A percentile compares a stretch with the other conserved stretches of the same genome.
Conservation (phyloP, 2,113 vertebrate genomes). For the Sinocyclocheilus maitianheensis region DNA sequence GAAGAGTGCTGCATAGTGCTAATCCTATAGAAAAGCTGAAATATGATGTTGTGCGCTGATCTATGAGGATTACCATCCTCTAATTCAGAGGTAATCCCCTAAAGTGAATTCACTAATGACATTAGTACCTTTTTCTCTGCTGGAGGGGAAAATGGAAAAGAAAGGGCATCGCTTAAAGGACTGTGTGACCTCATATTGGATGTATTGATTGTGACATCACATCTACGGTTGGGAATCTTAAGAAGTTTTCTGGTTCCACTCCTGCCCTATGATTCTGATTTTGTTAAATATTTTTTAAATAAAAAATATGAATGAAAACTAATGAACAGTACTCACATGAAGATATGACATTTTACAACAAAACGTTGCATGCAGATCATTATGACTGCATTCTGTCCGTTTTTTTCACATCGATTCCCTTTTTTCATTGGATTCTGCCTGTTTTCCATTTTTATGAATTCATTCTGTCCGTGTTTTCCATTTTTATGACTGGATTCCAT, state of each 20-base stretch:
- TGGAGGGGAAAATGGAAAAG: conserved; percentile 22
- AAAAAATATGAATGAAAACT: background rate
- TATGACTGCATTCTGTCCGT: background rate
- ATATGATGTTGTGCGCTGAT: conserved; percentile 51
- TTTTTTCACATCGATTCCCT: too few species aligned
- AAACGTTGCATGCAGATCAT: background rate
- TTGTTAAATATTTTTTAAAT: background rate
- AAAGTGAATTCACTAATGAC: conserved; percentile 64
- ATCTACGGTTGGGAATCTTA: background rate
- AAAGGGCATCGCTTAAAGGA: conserved; percentile 33
- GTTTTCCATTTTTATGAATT: too few species aligned
- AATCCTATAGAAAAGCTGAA: conserved; percentile 56
- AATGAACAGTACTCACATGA: background rate
- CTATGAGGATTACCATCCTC: conserved; percentile 58
- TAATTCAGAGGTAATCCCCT: conserved; percentile 62
- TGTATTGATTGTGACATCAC: conserved; percentile 2
- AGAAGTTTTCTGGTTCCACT: background rate
- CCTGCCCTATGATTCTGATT: background rate
- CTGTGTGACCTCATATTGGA: background rate
- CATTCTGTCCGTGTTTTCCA: too few species aligned
- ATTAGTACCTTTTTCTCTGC: conserved; percentile 54
- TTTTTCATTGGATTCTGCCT: too few species aligned
- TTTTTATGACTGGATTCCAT: too few species aligned
- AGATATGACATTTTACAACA: background rate
- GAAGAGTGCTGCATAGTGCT: conserved; percentile 14